These are phyloP conservation scores for Amphiprion clarkii DNA, from an alignment of 2,797 vertebrate genomes.

Conservation along the genomic window DNA sequence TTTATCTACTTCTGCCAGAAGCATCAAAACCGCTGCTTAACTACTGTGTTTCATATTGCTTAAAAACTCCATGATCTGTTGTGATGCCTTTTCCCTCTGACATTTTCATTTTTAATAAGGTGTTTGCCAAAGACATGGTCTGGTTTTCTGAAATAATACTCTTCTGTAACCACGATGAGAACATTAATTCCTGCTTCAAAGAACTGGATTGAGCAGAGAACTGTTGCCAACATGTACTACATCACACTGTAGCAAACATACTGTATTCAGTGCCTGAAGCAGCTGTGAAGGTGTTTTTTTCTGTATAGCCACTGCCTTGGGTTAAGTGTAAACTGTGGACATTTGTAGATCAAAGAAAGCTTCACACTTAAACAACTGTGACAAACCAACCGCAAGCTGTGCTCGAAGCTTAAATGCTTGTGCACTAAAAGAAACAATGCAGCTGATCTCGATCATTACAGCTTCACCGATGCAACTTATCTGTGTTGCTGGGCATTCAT, in stretches of 20 bases:
- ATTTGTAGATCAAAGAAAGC: constrained; percentile 30
- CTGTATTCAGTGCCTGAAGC: constrained; percentile 34
- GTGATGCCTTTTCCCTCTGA: background rate
- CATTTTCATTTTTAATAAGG: constrained; percentile 17
- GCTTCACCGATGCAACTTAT: constrained; percentile 19
- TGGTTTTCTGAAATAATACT: constrained; percentile 7
- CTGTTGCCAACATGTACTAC: constrained; percentile 10
- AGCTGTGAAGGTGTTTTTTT: constrained; percentile 6
- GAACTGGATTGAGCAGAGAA: constrained; percentile 3
- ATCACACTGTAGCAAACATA: constrained; percentile 17
- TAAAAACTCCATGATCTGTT: background rate
- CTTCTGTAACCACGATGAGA: background rate
- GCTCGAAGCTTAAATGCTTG: constrained; percentile 22
- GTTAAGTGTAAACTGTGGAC: constrained; percentile 16
- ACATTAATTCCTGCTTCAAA: constrained; percentile 30
- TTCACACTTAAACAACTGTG: constrained; percentile 29
- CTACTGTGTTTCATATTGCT: constrained; percentile 8
- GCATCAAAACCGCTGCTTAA: constrained; percentile 26
- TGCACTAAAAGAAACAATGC: constrained; percentile 8
- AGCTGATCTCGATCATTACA: constrained; percentile 27
- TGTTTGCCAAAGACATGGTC: background rate
- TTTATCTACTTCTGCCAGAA: constrained; percentile 28
- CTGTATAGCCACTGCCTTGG: constrained; percentile 14
- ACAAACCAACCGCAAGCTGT: constrained; percentile 11
- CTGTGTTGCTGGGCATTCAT: constrained; percentile 9